phyloP scores from a whole-genome alignment of 2,888 invertebrate genomes.

The Sericinus montela region DNA sequence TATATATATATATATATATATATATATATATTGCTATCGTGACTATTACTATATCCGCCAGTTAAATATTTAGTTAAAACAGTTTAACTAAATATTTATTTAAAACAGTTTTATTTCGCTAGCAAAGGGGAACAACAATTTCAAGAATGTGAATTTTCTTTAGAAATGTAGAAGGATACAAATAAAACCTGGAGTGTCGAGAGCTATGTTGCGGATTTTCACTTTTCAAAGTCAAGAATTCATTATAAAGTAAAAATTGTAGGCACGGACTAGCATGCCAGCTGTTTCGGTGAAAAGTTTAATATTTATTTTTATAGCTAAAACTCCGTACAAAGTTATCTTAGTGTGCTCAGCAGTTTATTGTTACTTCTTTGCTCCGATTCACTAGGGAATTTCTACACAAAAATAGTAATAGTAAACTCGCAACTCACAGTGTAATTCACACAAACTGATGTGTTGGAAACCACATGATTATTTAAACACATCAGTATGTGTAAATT shows the following conservation, averaged over 20 bases:
- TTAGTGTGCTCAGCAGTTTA: neutral
- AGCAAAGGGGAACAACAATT: neutral
- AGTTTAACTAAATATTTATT: too few species aligned
- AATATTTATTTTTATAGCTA: slow-evolving; percentile 1
- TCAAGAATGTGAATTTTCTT: neutral
- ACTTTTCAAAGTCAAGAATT: slow-evolving; percentile 11
- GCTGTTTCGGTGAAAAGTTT: slow-evolving; percentile 5
- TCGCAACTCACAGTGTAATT: too few species aligned
- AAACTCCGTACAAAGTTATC: neutral
- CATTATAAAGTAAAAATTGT: slow-evolving; percentile 11
- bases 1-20: too few species aligned
- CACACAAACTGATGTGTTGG: too few species aligned
- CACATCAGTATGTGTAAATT: too few species aligned
- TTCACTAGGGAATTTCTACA: neutral
- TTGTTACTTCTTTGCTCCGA: neutral
- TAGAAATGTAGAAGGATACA: neutral
- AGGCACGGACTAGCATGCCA: slow-evolving; percentile 7
- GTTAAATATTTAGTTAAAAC: too few species aligned
- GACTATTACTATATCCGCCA: too few species aligned
- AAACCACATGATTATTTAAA: too few species aligned
- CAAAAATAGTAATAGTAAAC: too few species aligned
- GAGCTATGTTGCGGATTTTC: slow-evolving; percentile 3
- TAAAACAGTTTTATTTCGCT: too few species aligned
- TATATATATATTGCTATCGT: too few species aligned
- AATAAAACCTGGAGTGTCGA: slow-evolving; percentile 7